phyloP scores from a whole-genome alignment of 2,888 invertebrate species.

The Athripsodes cinereus region DNA sequence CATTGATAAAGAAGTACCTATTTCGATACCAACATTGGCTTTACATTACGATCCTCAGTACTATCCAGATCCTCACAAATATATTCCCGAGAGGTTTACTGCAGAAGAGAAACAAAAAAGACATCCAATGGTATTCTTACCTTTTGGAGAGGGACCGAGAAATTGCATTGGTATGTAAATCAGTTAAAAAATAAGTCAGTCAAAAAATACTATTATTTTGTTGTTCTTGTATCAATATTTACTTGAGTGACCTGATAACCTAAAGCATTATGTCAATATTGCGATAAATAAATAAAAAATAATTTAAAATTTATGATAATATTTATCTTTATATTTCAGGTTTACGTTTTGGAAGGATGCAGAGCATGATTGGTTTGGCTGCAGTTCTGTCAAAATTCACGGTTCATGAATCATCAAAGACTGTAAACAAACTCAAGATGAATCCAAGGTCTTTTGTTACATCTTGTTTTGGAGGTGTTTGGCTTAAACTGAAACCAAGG shows the following conservation, averaged over 20 bases:
- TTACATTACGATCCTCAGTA: constrained; percentile 41
- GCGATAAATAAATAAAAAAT: not conserved
- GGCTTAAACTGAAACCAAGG: constrained; percentile 25
- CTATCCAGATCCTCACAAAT: constrained; percentile 41
- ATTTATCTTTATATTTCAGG: constrained; percentile 28
- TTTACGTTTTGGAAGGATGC: constrained; percentile 32
- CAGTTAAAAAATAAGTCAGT: not conserved
- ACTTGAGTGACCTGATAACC: too few relatives aligned
- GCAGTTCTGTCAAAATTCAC: constrained; percentile 31
- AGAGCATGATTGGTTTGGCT: constrained; percentile 33
- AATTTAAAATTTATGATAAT: not conserved
- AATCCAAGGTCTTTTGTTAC: constrained; percentile 29
- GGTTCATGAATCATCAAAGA: constrained; percentile 28
- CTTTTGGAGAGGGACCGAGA: constrained; percentile 44
- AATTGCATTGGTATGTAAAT: constrained; percentile 39
- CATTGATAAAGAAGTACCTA: constrained; percentile 34
- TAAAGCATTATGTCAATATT: too few relatives aligned
- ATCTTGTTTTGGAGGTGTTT: constrained; percentile 29
- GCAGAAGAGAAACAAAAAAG: constrained; percentile 33
- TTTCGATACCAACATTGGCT: constrained; percentile 35
- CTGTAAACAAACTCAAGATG: constrained; percentile 25
- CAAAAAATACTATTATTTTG: too few relatives aligned
- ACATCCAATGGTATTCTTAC: constrained; percentile 36
- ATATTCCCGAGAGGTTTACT: constrained; percentile 46
- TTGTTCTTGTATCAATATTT: too few relatives aligned